A percentile compares a stretch with the other conserved stretches of the same genome.
These are phyloP conservation scores for Nephotettix cincticeps DNA, from an alignment of 1,140 invertebrate genomes.

Conservation along the genomic window DNA sequence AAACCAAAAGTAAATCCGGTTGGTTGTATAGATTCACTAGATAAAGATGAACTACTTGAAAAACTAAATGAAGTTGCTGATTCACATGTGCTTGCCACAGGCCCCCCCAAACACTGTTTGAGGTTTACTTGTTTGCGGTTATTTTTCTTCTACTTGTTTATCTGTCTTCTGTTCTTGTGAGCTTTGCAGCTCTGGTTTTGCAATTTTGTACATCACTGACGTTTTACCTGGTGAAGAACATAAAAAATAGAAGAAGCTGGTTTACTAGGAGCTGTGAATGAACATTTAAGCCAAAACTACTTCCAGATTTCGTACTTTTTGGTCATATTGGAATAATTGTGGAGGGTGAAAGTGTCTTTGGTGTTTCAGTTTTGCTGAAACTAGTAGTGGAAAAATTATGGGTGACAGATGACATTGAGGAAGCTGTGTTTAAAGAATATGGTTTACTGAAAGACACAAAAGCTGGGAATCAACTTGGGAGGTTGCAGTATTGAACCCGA, in stretches of 20 bases:
- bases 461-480: neutral
- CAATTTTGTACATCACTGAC: neutral
- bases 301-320: neutral
- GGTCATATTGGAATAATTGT: neutral
- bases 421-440: neutral
- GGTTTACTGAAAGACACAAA: neutral
- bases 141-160: neutral
- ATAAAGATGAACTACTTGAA: neutral
- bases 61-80: neutral
- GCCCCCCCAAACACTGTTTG: neutral
- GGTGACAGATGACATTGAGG: too few species aligned
- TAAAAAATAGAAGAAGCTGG: neutral
- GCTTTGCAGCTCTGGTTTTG: neutral
- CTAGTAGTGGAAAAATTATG: neutral
- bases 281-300: neutral
- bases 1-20: constrained; percentile 1
- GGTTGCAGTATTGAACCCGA: too few species aligned
- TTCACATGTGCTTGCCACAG: too few species aligned
- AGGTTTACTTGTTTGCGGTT: neutral
- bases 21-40: neutral
- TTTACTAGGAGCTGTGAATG: neutral
- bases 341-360: neutral
- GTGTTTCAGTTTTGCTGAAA: neutral
- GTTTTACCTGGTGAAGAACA: neutral
- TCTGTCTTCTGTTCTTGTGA: neutral